Conservation (phyloP, 2,797 vertebrate genomes). For the Nasua narica region DNA sequence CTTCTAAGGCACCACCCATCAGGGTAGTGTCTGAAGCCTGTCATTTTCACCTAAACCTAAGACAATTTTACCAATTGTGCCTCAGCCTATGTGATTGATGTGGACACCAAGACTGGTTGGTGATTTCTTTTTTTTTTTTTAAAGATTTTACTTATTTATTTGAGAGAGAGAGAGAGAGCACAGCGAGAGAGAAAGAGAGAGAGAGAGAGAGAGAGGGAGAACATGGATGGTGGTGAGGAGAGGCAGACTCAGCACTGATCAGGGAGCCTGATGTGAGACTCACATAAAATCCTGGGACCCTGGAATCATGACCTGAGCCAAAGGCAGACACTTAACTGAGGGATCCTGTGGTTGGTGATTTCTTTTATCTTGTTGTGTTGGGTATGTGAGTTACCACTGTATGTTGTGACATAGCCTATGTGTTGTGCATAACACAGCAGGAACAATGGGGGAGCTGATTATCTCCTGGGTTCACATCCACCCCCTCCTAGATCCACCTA, state of each 20-base stretch:
- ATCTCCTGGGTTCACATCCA: neutral
- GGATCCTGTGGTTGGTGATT: neutral
- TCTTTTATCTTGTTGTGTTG: neutral
- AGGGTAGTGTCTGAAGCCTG: neutral
- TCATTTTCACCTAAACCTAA: neutral
- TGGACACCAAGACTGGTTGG: neutral
- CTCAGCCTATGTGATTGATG: neutral
- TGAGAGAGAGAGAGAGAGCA: neutral
- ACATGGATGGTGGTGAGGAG: neutral
- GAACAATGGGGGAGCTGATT: neutral
- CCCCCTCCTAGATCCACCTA: neutral
- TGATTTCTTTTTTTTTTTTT: neutral
- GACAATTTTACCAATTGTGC: neutral
- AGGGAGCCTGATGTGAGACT: neutral
- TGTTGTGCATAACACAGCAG: neutral
- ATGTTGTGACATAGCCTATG: neutral
- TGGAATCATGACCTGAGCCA: neutral
- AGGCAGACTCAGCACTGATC: neutral
- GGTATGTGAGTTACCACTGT: neutral
- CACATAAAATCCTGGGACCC: too few relatives aligned
- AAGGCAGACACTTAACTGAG: too few relatives aligned
- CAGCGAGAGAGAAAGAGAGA: neutral
- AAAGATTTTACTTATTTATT: neutral
- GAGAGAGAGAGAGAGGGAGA: neutral
- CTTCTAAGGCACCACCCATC: neutral